Percentiles rank a stretch among this genome's conserved stretches.
phyloP scores from a whole-genome alignment of 2,797 vertebrate species.

The Thripadectes ignobilis region DNA sequence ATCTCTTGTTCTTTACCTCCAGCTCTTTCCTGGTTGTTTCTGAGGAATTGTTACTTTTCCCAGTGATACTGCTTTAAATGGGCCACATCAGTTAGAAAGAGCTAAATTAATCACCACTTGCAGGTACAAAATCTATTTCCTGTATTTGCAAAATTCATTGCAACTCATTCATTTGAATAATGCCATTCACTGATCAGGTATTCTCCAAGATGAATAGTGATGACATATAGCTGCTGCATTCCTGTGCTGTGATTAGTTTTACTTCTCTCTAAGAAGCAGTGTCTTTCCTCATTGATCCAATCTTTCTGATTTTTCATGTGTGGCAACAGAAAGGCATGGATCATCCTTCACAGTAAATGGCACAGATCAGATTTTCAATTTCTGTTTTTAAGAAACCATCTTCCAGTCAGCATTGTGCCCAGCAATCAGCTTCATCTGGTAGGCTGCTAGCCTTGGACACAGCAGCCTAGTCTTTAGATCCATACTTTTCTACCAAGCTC shows the following conservation, averaged over 20 bases:
- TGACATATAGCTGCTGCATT: not conserved
- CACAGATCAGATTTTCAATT: not conserved
- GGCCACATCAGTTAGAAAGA: not conserved
- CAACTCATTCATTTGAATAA: not conserved
- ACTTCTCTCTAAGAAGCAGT: not conserved
- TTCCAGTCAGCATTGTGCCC: not conserved
- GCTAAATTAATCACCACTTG: not conserved
- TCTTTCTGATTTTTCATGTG: not conserved
- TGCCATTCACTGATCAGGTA: not conserved
- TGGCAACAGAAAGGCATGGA: not conserved
- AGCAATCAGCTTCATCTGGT: not conserved
- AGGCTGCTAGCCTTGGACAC: not conserved
- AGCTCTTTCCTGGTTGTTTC: not conserved
- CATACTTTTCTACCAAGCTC: not conserved
- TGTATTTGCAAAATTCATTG: conserved; percentile 8
- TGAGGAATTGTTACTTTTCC: not conserved
- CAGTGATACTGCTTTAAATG: not conserved
- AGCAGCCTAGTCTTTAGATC: not conserved
- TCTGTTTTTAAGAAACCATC: not conserved
- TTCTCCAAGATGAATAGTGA: not conserved
- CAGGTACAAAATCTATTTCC: conserved; percentile 25
- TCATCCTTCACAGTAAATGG: not conserved
- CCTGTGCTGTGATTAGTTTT: not conserved
- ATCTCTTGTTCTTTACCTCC: not conserved
- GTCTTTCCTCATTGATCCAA: not conserved